Evolutionary conservation across 2,797 vertebrate genomes (phyloP), one percentile per base, ranked within the genome.

Genomic region (Dromococcyx pavoninus): DNA sequence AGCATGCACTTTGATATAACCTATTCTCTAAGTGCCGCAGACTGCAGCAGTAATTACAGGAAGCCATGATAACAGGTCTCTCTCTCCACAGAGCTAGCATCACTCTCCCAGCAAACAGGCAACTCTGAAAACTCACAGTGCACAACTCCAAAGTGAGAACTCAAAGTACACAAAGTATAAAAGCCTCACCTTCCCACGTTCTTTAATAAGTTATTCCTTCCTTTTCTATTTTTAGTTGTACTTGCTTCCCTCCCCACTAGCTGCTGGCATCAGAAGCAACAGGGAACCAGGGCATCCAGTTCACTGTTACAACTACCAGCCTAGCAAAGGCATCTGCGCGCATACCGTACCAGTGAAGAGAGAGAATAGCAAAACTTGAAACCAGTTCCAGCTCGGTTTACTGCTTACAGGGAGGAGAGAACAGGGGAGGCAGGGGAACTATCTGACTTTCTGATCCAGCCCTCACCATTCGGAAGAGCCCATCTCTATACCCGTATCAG

Each of bases 11-110:
- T 96, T 96, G 97, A 97, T 96, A 97, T 93, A 93, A 81, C 85
- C 58, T 77, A 88, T 97, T 96, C 95, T 97, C 96, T 91, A 88
- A 96, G 96, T 91, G 96, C 96, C 37, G 19, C 95, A 96, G 96
- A 96, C 97, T 97, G 95, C 97, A 96, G 97, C 96, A 93, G 96
- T 97, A 96, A 97, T 97, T 97, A 97, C 95, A 96, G 96, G 97
- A 98, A 97, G 97, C 96, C 90, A 88, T 88, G 96, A 98, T 97
- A 97, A 96, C 95, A 96, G 92, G 85, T 91, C 96, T 95, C 94
- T 91, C 95, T 66, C 95, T 96, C 91, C 96, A 81, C 81, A 67
- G 94, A 94, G 83, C 92, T 96, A 97, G 96, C 94, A 92, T 65
- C 21, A 7, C 91, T 88, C 86, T 93, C 78, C 93, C 93, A 94